These are phyloP conservation scores for Murina feae DNA, from an alignment of 2,113 vertebrate species.

Conservation along the genomic window DNA sequence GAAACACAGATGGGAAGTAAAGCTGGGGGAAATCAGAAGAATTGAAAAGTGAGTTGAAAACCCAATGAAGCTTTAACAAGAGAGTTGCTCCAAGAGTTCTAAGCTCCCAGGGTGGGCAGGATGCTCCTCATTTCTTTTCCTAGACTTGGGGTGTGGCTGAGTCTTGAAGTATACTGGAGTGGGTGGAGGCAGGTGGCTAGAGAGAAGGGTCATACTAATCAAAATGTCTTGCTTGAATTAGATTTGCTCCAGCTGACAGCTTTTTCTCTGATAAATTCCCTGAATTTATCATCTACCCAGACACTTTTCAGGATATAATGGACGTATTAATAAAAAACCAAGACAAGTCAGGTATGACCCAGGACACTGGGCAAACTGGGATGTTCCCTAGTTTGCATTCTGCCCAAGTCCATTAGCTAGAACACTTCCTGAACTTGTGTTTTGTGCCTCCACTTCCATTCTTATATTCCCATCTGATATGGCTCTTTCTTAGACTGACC, in stretches of 20 bases:
- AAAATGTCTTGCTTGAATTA: not conserved
- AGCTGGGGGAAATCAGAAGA: constrained; percentile 61
- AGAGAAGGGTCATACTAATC: not conserved
- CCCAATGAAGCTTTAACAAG: constrained; percentile 42
- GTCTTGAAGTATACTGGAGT: not conserved
- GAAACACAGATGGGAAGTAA: constrained; percentile 51
- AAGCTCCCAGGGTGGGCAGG: not conserved
- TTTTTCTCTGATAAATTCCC: not conserved
- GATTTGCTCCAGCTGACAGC: not conserved
- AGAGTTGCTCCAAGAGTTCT: constrained; percentile 5
- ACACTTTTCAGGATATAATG: not conserved
- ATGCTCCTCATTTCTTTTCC: constrained; percentile 26
- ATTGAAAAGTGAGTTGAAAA: constrained; percentile 62
- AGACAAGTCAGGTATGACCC: not conserved
- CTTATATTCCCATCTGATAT: not conserved
- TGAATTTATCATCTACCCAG: not conserved
- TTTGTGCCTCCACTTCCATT: not conserved
- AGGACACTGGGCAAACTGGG: not conserved
- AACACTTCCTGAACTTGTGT: not conserved
- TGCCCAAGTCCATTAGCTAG: not conserved
- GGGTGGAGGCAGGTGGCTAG: not conserved
- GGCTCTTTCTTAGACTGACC: not conserved
- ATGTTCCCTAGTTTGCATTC: not conserved
- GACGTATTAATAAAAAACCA: not conserved
- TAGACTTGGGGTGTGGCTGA: not conserved